Evolutionary conservation across 2,113 vertebrate species (phyloP), one percentile per base, ranked within the genome.

Genomic region (Tenebrosternarchus preto): DNA sequence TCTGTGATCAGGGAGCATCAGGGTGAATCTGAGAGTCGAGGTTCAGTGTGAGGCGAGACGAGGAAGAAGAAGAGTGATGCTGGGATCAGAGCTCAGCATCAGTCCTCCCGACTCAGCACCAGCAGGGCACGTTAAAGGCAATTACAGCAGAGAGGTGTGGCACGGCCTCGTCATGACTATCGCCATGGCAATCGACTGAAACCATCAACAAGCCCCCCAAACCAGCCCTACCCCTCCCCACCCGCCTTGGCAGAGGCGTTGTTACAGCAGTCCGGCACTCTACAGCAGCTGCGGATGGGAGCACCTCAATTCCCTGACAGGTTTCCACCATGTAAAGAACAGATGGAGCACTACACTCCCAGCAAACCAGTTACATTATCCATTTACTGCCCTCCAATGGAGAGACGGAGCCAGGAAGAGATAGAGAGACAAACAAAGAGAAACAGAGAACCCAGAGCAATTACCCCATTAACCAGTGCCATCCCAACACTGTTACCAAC

Each of bases 291-390:
- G 88, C 29, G 78, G 64, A 81, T 55, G 78, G 73, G 70, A 76
- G 76, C 70, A 50, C 55, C 76, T 82, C 78, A 73, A 80, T 76
- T 83, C 84, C 85, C 82, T 33, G 66, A 78, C 80, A 86, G 86
- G 76, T 71, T 83, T 85, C 73, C 72, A 85, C 82, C 71, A 55
- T 80, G 70, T 73, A 86, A 70, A 71, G 82, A 88, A 80, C 88
- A 89, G 88, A 87, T 88, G 87, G 87, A 85, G 68, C 15, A 29
- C 36, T 84, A 71, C 72, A 79, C 78, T 79, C 85, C 75, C 74
- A 68, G 64, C 68, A 79, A 71, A 74, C 72, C 78, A 79, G 77
- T 64, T 85, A 86, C 82, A 84, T 79, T 82, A 77, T 78, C 82
- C 72, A 80, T 78, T 78, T 80, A 81, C 57, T 82, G 63, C 57